Evolutionary conservation across 2,888 invertebrate genomes (phyloP).

Genomic region (Podotricha telesiphe): DNA sequence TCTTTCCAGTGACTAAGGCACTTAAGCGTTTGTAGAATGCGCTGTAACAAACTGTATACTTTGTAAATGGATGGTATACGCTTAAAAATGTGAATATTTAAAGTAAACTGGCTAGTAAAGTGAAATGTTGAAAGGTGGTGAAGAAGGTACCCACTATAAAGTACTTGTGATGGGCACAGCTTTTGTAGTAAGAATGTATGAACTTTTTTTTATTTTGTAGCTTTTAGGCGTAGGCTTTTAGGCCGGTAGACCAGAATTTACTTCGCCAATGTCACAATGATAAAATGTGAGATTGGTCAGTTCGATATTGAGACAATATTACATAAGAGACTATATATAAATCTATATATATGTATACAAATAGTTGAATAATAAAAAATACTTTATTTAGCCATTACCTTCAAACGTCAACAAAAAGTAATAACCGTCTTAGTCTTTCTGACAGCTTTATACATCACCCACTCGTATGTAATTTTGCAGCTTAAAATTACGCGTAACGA

Average conservation of each 20-base stretch:
- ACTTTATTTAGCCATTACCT: not conserved
- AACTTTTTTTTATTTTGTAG: too few relatives aligned
- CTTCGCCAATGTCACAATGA: too few relatives aligned
- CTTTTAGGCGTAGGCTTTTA: too few relatives aligned
- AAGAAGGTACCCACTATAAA: not conserved
- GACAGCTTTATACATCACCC: conserved; percentile 3
- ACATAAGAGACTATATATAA: too few relatives aligned
- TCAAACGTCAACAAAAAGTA: conserved; percentile 4
- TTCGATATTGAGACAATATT: too few relatives aligned
- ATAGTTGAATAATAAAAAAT: too few relatives aligned
- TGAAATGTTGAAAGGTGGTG: conserved; percentile 1
- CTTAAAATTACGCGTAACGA: conserved; percentile 15
- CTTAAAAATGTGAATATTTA: conserved; percentile 17
- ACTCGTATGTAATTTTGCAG: conserved; percentile 15
- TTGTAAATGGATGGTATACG: conserved; percentile 5
- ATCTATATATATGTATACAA: too few relatives aligned
- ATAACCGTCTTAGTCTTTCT: not conserved
- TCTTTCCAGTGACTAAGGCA: conserved; percentile 11
- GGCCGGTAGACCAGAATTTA: too few relatives aligned
- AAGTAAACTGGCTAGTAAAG: not conserved
- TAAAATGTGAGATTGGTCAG: too few relatives aligned
- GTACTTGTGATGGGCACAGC: too few relatives aligned
- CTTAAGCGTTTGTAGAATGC: conserved; percentile 9
- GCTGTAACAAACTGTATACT: not conserved
- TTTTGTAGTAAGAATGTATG: too few relatives aligned